Evolutionary conservation across 37 sponge, comb jelly and placozoan genomes (phyloP).

Genomic region (Theonella swinhoei): DNA sequence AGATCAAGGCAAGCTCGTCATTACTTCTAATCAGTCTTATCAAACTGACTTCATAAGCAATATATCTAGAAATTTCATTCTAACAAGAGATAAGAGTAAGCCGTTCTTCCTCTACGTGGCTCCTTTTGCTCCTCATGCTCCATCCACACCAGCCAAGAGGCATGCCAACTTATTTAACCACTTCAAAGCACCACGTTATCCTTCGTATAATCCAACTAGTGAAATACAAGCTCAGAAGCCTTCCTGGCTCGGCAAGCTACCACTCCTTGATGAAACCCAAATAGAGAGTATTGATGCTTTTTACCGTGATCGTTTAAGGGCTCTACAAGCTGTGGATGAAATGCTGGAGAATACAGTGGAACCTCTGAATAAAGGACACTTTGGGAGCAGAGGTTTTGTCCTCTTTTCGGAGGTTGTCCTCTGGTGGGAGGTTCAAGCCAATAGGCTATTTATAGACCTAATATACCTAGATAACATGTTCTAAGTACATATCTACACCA

Average conservation of each 20-base stretch:
- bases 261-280: slow-evolving; percentile 35
- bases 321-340: slow-evolving; percentile 77
- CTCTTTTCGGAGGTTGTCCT: no score
- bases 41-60: slow-evolving; percentile 76
- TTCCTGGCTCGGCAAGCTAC: slow-evolving; percentile 67
- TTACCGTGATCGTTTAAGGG: slow-evolving; percentile 52
- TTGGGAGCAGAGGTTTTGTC: no score
- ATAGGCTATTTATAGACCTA: no score
- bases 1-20: slow-evolving; percentile 48
- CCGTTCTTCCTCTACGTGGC: slow-evolving; percentile 78
- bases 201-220: slow-evolving; percentile 67
- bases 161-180: slow-evolving; percentile 63
- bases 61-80: not conserved
- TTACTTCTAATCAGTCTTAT: slow-evolving; percentile 33
- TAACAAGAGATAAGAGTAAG: slow-evolving; percentile 31
- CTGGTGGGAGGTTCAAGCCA: no score
- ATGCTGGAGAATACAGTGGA: slow-evolving; percentile 52
- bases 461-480: no score
- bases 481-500: no score
- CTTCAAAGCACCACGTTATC: slow-evolving; percentile 57
- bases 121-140: slow-evolving; percentile 82
- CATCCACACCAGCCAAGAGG: slow-evolving; percentile 61
- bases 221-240: slow-evolving; percentile 62
- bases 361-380: no score
- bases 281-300: slow-evolving; percentile 42